Evolutionary conservation across 2,113 vertebrate genomes (phyloP), one percentile per base, ranked within the genome.

Genomic region (Falco punctatus): DNA sequence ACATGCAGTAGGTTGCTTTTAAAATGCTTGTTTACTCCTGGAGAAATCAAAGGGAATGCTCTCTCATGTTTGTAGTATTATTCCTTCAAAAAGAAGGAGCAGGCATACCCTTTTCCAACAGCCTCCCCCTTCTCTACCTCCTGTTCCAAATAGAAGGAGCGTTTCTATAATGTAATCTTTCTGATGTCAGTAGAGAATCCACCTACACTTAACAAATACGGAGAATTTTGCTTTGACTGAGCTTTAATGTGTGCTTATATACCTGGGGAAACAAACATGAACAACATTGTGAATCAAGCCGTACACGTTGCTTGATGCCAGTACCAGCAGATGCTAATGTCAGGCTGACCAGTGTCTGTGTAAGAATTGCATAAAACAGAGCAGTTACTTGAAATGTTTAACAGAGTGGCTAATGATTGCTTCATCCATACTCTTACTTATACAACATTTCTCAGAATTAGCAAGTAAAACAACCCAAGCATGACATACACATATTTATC

Each of bases 251-350:
- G 4, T 51, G 16, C 26, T 54, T 71, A 17, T 48, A 3, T 24
- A 40, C 59, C 10, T 58, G 55, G 40, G 49, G 26, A 71, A 38
- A n/a, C 32, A 75, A 35, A 58, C 14, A 1, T 5, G n/a, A 23
- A 48, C 28, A 35, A 21, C n/a, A 11, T 2, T 30, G 64, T 48
- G 30, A 80, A 49, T 42, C 22, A 23, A 74, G 80, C 62, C 4
- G 0, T 30, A 23, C 14, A 4, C 27, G 2, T 2, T 51, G 42
- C 74, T 54, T 35, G 44, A 51, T 81, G 61, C 64, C 64, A 72
- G 42, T 23, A n/a, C 51, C 73, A 55, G 38, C 5, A 54, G 40
- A 2, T 90, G 52, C 46, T 52, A 61, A 0, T 0, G 0, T 12
- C 48, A 35, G 46, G 14, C 55, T 61, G 58, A 16, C 7, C 44